Conservation (phyloP, 2,888 invertebrate species). For the Spisula solida region DNA sequence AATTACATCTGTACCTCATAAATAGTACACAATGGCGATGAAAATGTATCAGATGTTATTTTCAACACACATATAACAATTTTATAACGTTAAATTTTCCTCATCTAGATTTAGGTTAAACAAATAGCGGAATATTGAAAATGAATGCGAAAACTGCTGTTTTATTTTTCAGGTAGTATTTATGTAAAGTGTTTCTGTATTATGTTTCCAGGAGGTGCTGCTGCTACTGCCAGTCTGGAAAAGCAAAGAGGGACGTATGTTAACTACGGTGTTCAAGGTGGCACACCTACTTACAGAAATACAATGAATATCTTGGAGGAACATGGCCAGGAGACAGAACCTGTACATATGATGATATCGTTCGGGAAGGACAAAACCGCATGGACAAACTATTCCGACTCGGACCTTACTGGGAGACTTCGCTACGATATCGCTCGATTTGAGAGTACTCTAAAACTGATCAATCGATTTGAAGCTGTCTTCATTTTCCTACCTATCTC, state of each 20-base stretch:
- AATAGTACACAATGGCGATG: no score
- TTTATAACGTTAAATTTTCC: no score
- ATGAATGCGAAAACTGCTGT: no score
- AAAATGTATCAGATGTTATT: no score
- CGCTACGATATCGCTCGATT: conserved; percentile 78
- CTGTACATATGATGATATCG: conserved; percentile 81
- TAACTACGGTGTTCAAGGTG: conserved; percentile 79
- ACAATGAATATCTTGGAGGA: conserved; percentile 78
- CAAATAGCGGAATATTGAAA: no score
- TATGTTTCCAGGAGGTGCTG: conserved; percentile 76
- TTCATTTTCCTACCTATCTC: conserved; percentile 81
- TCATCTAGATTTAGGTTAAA: no score
- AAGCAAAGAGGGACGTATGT: conserved; percentile 61
- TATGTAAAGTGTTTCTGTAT: neutral
- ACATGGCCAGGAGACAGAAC: conserved; percentile 75
- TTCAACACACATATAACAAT: no score
- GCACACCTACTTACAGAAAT: conserved; percentile 80
- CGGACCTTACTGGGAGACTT: conserved; percentile 74
- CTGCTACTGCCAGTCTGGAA: conserved; percentile 63
- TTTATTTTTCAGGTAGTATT: no score
- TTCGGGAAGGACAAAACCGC: conserved; percentile 80
- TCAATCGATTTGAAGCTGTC: conserved; percentile 78
- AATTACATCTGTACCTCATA: no score
- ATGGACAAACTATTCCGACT: conserved; percentile 81
- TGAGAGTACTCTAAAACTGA: conserved; percentile 75